Evolutionary conservation across 1,140 invertebrate species (phyloP).

Genomic region (Bemisia tabaci): DNA sequence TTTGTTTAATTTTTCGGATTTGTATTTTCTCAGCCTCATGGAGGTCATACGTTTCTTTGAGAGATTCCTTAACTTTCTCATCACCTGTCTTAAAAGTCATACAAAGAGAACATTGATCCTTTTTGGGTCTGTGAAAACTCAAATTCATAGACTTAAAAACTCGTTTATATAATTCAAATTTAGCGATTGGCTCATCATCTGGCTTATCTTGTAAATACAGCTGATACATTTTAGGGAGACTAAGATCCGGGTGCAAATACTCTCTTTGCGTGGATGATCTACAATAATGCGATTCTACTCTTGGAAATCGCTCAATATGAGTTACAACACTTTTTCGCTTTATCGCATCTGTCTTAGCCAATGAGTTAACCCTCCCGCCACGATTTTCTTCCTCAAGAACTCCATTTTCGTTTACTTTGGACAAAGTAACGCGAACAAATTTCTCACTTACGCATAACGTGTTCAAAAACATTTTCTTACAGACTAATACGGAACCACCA

Average conservation of each 20-base stretch:
- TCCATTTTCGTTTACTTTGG: conserved; percentile 8
- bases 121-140: conserved; percentile 19
- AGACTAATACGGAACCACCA: conserved; percentile 1
- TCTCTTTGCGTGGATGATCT: conserved; percentile 4
- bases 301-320: conserved; percentile 12
- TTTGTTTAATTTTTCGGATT: conserved; percentile 17
- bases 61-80: conserved; percentile 12
- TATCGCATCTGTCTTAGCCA: not conserved
- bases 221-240: conserved; percentile 9
- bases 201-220: conserved; percentile 6
- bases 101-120: conserved; percentile 23
- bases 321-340: not conserved
- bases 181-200: conserved; percentile 4
- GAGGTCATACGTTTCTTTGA: conserved; percentile 15
- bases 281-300: conserved; percentile 11
- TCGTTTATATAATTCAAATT: conserved; percentile 6
- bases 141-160: conserved; percentile 16
- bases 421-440: conserved; percentile 4
- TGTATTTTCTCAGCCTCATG: conserved; percentile 21
- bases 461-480: conserved; percentile 13
- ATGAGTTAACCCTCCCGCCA: not conserved
- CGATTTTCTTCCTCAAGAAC: conserved; percentile 1
- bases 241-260: conserved; percentile 9
- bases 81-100: conserved; percentile 15
- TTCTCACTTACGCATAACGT: conserved; percentile 7